Conservation (phyloP, 2,888 invertebrate species). For the Axea sp. region DNA sequence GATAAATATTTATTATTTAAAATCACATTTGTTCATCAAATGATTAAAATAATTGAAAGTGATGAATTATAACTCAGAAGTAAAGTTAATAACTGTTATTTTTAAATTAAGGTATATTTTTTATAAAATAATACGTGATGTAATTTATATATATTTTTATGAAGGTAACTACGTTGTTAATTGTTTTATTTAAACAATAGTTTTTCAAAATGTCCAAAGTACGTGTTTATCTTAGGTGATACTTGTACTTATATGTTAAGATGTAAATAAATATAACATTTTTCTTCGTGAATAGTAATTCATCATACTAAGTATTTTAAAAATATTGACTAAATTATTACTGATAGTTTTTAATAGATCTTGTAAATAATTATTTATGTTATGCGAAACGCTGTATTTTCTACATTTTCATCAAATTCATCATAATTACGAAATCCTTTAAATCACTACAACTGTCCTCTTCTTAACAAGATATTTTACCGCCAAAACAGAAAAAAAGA, state of each 20-base stretch:
- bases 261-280: conserved; percentile 29
- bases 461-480: conserved; percentile 23
- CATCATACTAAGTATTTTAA: background rate
- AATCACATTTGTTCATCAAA: conserved; percentile 1
- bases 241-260: conserved; percentile 17
- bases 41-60: conserved; percentile 1
- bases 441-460: conserved; percentile 24
- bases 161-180: conserved; percentile 11
- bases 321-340: conserved; percentile 4
- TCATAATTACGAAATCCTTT: conserved; percentile 44
- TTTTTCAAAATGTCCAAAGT: conserved; percentile 22
- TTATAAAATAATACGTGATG: conserved; percentile 21
- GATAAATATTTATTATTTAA: conserved; percentile 6
- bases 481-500: conserved; percentile 12
- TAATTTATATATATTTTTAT: conserved; percentile 40
- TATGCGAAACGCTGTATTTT: background rate
- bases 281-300: conserved; percentile 11
- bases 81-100: conserved; percentile 11
- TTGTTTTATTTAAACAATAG: conserved; percentile 19
- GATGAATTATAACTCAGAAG: conserved; percentile 17
- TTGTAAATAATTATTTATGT: conserved; percentile 21
- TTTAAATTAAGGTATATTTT: conserved; percentile 47
- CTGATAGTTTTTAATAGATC: too few relatives aligned
- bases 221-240: conserved; percentile 12
- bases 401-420: background rate